Evolutionary conservation across 2,888 invertebrate genomes (phyloP).

Genomic region (Drosophila glabriapex): DNA sequence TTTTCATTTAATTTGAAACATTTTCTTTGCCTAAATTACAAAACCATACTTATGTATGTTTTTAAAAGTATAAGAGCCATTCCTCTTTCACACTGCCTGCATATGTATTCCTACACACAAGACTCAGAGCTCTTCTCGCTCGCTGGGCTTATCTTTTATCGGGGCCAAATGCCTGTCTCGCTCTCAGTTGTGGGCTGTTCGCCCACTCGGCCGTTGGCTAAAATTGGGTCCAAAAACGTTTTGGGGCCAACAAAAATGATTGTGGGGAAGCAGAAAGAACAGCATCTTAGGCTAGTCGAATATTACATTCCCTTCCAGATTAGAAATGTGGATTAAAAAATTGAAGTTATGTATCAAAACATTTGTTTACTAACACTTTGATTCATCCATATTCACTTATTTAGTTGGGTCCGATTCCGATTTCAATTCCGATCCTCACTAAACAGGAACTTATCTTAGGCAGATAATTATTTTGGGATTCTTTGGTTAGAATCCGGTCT

Average conservation of each 20-base stretch:
- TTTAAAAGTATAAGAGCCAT: neutral
- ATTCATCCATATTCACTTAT: neutral
- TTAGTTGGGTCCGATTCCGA: neutral
- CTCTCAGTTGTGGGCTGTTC: constrained; percentile 19
- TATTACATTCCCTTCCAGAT: neutral
- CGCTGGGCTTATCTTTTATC: constrained; percentile 54
- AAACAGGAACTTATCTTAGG: neutral
- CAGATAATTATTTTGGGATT: neutral
- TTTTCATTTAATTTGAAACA: constrained; percentile 80
- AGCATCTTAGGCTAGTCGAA: neutral
- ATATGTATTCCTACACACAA: constrained; percentile 2
- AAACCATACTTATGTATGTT: constrained; percentile 39
- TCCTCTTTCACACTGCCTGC: neutral
- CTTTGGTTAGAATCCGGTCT: neutral
- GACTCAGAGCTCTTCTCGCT: constrained; percentile 25
- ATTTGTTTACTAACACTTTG: neutral
- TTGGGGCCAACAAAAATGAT: constrained; percentile 28
- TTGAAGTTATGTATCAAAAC: neutral
- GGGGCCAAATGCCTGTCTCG: constrained; percentile 43
- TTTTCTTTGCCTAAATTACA: constrained; percentile 77
- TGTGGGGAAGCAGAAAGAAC: neutral
- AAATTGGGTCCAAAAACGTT: constrained; percentile 67
- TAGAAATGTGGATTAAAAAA: neutral
- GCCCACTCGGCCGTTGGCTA: constrained; percentile 47
- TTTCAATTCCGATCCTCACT: neutral